Evolutionary conservation across 2,888 invertebrate genomes (phyloP).

Genomic region (Miltochrista miniata): DNA sequence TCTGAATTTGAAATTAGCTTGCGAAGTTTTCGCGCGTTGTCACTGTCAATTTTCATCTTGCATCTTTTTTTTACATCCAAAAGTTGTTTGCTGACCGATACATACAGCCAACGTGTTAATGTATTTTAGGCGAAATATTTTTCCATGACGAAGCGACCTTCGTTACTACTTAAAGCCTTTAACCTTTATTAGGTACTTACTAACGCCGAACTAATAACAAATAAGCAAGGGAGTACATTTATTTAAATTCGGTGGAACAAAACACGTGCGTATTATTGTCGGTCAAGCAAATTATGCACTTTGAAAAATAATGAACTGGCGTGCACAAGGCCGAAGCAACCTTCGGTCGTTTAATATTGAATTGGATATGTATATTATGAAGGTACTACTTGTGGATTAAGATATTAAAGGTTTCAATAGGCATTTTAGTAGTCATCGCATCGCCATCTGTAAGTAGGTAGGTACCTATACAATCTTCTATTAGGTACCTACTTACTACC

Average conservation of each 20-base stretch:
- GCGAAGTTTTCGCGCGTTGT: constrained; percentile 56
- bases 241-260: constrained; percentile 13
- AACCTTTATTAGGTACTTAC: constrained; percentile 21
- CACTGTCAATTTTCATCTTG: constrained; percentile 48
- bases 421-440: no score
- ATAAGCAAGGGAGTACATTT: constrained; percentile 3
- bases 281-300: constrained; percentile 22
- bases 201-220: constrained; percentile 14
- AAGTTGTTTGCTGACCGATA: constrained; percentile 35
- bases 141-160: constrained; percentile 54
- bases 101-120: constrained; percentile 37
- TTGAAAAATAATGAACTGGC: constrained; percentile 20
- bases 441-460: no score
- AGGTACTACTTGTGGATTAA: no score
- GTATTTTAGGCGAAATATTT: constrained; percentile 37
- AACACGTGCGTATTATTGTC: constrained; percentile 22
- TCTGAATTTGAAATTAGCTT: constrained; percentile 51
- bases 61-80: constrained; percentile 49
- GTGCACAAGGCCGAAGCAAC: constrained; percentile 15
- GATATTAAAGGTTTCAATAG: no score
- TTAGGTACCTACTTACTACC: no score
- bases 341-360: constrained; percentile 8
- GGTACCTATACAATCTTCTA: background rate
- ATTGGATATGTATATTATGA: background rate
- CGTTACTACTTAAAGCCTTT: constrained; percentile 52